Evolutionary conservation across 1,140 invertebrate species (phyloP), one percentile per base, ranked within the genome.

Genomic region (Zaprionus vittiger): DNA sequence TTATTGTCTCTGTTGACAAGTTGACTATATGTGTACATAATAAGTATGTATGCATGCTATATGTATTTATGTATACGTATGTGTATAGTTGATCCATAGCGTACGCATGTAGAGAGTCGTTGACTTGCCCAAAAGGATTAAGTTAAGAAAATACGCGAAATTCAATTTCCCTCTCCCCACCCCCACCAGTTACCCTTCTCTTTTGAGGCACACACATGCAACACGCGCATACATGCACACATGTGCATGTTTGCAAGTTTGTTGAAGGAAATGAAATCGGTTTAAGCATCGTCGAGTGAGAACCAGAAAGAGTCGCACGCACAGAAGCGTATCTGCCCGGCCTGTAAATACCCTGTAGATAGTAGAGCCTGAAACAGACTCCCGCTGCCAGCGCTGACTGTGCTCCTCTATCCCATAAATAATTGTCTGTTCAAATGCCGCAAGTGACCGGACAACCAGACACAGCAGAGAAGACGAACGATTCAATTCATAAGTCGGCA

Each of bases 71-170:
- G 7, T 2, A 7, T 5, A 11, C 9, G 3, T 34, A 4, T 34
- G 31, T 34, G 4, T 11, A 11, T 3, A 34, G 31, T 49, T 22
- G 20, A 52, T 52, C 47, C 14, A 52, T 22, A 52, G 15, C 34
- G 15, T 63, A 54, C n/a, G 44, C 34, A 57, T 31, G 41, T 17
- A 60, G 52, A 59, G 28, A 54, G 34, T 65, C 61, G 34, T 65
- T 60, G 56, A 49, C 67, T 74, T 78, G 66, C 54, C 71, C 73
- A 74, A 68, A 78, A 74, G 66, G 72, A 78, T 78, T 75, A 78
- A 78, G 72, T 78, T 75, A 78, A 69, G 72, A 75, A 78, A 78
- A 78, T 70, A 74, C 72, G 72, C 76, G 73, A 78, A 74, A 78
- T 78, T 75, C 72, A 74, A 78, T 78, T 78, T 73, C 52, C 71